phyloP scores from a whole-genome alignment of 2,113 vertebrate genomes.

The Rhizomys pruinosus region DNA sequence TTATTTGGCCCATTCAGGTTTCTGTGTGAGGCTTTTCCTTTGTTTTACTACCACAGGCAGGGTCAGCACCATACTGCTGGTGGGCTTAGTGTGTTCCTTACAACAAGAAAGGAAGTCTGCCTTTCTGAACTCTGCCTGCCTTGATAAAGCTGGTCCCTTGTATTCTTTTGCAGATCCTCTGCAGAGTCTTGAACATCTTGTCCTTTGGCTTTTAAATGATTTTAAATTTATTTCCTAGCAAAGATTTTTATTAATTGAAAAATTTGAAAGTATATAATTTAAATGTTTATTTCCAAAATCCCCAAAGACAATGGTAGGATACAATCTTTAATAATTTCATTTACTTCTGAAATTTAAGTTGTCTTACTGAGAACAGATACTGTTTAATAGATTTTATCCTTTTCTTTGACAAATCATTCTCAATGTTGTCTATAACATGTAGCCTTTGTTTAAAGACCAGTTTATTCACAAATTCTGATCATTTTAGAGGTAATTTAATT shows the following conservation, averaged over 20 bases:
- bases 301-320: background rate
- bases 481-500: slow-evolving; percentile 51
- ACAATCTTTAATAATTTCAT: background rate
- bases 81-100: background rate
- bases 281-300: slow-evolving; percentile 47
- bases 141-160: slow-evolving; percentile 41
- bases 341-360: background rate
- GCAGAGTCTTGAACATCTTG: slow-evolving; percentile 56
- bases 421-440: background rate
- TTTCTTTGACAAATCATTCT: slow-evolving; percentile 53
- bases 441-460: slow-evolving; percentile 23
- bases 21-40: slow-evolving; percentile 64
- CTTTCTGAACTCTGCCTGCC: slow-evolving; percentile 36
- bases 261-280: slow-evolving; percentile 20
- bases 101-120: slow-evolving; percentile 40
- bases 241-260: slow-evolving; percentile 33
- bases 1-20: slow-evolving; percentile 66
- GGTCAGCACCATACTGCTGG: background rate
- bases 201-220: slow-evolving; percentile 64
- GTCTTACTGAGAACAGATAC: slow-evolving; percentile 37
- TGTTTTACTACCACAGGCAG: background rate
- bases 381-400: slow-evolving; percentile 7
- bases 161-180: slow-evolving; percentile 55
- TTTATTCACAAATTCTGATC: background rate
- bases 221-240: slow-evolving; percentile 51